A percentile compares a stretch with the other conserved stretches of the same genome.
Evolutionary conservation across 2,888 invertebrate genomes (phyloP).

Genomic region (Metopia argyrocephala): DNA sequence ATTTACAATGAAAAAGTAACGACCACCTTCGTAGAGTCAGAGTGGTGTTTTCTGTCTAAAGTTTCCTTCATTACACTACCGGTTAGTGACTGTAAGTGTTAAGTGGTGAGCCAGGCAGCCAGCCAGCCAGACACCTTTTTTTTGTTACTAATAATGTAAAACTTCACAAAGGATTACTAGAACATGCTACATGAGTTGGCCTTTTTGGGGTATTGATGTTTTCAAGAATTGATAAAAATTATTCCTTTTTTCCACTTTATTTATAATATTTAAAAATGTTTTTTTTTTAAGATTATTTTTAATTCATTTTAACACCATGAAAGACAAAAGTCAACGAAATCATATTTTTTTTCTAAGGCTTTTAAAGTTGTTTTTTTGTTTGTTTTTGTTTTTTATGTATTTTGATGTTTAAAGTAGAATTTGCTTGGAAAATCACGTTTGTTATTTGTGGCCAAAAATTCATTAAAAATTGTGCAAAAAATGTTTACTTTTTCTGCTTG

Average conservation of each 20-base stretch:
- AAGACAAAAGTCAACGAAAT: slow-evolving; percentile 33
- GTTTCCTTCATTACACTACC: not conserved
- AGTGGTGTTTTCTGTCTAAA: not conserved
- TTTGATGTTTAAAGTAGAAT: not conserved
- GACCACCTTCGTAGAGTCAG: slow-evolving; percentile 57
- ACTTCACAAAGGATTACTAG: slow-evolving; percentile 18
- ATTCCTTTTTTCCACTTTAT: not conserved
- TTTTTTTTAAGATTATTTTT: slow-evolving; percentile 48
- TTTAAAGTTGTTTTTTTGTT: not conserved
- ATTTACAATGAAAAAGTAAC: slow-evolving; percentile 52
- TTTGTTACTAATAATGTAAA: slow-evolving; percentile 20
- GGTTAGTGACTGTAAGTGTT: not conserved
- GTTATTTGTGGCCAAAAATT: slow-evolving; percentile 31
- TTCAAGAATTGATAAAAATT: slow-evolving; percentile 57
- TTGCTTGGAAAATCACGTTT: slow-evolving; percentile 41
- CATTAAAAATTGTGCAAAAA: slow-evolving; percentile 34
- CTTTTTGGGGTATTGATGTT: slow-evolving; percentile 38
- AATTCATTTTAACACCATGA: slow-evolving; percentile 61
- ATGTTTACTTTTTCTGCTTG: slow-evolving; percentile 16
- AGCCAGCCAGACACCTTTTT: not conserved
- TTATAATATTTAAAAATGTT: not conserved
- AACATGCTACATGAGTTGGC: slow-evolving; percentile 41
- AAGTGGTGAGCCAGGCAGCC: not conserved
- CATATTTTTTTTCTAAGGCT: slow-evolving; percentile 14
- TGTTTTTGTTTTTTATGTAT: not conserved